phyloP scores from a whole-genome alignment of 1,140 invertebrate species.

The Psix sp. region DNA sequence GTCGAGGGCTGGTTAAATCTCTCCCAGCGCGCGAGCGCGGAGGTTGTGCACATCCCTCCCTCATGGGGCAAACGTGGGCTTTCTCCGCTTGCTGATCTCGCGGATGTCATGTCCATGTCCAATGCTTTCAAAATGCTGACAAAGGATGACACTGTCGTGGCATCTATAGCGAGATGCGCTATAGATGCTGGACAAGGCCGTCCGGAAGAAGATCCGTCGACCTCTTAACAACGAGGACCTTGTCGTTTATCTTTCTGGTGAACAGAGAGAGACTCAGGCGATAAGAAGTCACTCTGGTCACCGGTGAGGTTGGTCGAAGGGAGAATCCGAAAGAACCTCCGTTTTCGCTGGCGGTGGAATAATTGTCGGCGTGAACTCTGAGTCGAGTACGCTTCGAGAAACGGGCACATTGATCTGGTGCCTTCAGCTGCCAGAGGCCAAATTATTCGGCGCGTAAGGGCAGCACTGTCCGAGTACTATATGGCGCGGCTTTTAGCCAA shows the following conservation, averaged over 20 bases:
- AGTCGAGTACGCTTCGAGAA: neutral
- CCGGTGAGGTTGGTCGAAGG: conserved; percentile 6
- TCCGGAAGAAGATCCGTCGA: conserved; percentile 7
- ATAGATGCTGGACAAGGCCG: conserved; percentile 5
- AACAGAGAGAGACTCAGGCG: conserved; percentile 14
- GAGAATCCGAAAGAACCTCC: conserved; percentile 1
- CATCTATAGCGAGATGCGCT: conserved; percentile 43
- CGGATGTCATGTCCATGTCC: conserved; percentile 47
- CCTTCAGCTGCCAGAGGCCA: conserved; percentile 8
- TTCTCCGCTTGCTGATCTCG: conserved; percentile 48
- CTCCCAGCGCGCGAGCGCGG: conserved; percentile 59
- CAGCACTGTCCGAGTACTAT: conserved; percentile 21
- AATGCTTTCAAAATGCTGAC: conserved; percentile 62
- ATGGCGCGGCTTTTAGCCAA: conserved; percentile 1
- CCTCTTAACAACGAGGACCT: conserved; percentile 10
- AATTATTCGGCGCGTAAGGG: conserved; percentile 19
- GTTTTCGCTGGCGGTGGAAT: conserved; percentile 36
- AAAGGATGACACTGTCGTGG: conserved; percentile 38
- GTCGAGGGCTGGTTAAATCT: conserved; percentile 63
- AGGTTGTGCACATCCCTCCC: conserved; percentile 49
- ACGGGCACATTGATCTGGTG: conserved; percentile 7
- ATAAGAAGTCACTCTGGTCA: conserved; percentile 32
- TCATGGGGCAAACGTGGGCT: conserved; percentile 53
- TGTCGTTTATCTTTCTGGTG: conserved; percentile 44
- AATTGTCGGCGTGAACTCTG: conserved; percentile 8